Evolutionary conservation across 2,797 vertebrate species (phyloP).

Genomic region (Pantherophis alleghaniensis): DNA sequence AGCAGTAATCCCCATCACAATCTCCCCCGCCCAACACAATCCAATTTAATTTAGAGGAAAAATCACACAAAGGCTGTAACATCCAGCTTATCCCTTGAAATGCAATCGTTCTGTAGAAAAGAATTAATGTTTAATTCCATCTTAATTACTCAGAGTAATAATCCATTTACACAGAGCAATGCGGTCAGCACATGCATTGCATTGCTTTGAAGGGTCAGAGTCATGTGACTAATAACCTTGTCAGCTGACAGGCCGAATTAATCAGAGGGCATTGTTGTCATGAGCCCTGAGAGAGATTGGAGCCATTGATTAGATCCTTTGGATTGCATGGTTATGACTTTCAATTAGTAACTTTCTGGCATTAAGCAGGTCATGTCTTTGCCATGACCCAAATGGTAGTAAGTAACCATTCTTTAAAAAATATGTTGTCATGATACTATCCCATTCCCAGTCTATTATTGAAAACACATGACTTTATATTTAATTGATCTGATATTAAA

Average conservation of each 20-base stretch:
- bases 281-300: constrained; percentile 16
- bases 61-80: constrained; percentile 57
- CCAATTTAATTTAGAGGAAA: constrained; percentile 56
- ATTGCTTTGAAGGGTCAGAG: background rate
- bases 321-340: background rate
- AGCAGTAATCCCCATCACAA: constrained; percentile 8
- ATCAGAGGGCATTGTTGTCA: constrained; percentile 24
- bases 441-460: background rate
- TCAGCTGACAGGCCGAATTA: background rate
- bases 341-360: constrained; percentile 14
- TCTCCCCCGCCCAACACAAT: constrained; percentile 20
- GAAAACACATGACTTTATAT: background rate
- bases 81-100: constrained; percentile 66
- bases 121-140: constrained; percentile 81
- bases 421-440: background rate
- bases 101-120: constrained; percentile 57
- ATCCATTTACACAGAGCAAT: constrained; percentile 65
- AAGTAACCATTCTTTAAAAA: background rate
- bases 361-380: background rate
- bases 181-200: constrained; percentile 10
- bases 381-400: background rate
- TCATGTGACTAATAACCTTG: constrained; percentile 27
- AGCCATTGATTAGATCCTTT: constrained; percentile 19
- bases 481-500: background rate
- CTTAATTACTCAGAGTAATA: constrained; percentile 76